Evolutionary conservation across 2,888 invertebrate species (phyloP).

Genomic region (Crepidodera aurea): DNA sequence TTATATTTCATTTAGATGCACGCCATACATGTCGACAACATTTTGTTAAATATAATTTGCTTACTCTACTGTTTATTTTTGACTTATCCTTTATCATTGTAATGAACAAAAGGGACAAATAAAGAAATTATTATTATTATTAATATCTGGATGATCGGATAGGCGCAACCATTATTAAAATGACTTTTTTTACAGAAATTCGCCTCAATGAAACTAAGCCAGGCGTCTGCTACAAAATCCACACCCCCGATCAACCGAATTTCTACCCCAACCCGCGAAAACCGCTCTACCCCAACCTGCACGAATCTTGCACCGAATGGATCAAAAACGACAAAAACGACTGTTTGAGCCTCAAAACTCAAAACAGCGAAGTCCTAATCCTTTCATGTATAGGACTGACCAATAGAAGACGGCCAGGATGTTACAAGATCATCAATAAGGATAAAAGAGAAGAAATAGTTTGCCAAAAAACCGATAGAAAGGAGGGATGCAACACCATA

Average conservation of each 20-base stretch:
- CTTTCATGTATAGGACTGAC: slow-evolving; percentile 32
- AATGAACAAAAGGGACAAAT: too few relatives aligned
- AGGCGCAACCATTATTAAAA: too few relatives aligned
- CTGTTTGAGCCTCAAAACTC: slow-evolving; percentile 37
- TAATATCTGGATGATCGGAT: too few relatives aligned
- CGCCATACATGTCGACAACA: too few relatives aligned
- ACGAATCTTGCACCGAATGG: slow-evolving; percentile 38
- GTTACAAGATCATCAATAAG: slow-evolving; percentile 39
- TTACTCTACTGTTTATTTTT: too few relatives aligned
- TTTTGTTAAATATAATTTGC: too few relatives aligned
- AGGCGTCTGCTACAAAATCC: slow-evolving; percentile 39
- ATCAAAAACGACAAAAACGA: slow-evolving; percentile 32
- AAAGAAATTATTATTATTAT: too few relatives aligned
- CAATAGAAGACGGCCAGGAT: slow-evolving; percentile 36
- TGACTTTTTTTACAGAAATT: slow-evolving; percentile 26
- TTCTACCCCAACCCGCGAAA: slow-evolving; percentile 35
- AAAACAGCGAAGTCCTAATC: slow-evolving; percentile 36
- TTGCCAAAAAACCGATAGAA: slow-evolving; percentile 34
- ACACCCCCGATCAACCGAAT: slow-evolving; percentile 34
- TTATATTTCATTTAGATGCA: too few relatives aligned
- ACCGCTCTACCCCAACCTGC: slow-evolving; percentile 27
- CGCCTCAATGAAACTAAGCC: slow-evolving; percentile 34
- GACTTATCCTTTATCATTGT: too few relatives aligned
- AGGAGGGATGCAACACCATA: slow-evolving; percentile 36
- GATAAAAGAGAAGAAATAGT: slow-evolving; percentile 38